Base-by-base conservation (phyloP, 2,113 vertebrate genomes). In the Daboia siamensis region DNA sequence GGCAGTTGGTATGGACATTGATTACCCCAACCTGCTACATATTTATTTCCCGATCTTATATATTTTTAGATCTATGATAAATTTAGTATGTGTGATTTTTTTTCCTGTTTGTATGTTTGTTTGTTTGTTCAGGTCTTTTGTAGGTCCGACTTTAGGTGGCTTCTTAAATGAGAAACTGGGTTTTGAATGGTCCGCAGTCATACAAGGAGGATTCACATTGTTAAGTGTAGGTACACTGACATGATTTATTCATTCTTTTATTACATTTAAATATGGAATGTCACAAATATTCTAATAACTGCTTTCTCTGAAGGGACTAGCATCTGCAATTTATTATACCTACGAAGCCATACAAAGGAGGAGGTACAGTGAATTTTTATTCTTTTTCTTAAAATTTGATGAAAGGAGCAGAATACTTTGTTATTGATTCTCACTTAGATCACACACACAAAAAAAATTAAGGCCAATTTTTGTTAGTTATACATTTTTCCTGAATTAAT, bases 161-260 rank as follows among this genome's bases (percentile, higher is more conserved):
- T 97, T 98, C 93, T 95, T 99, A 54, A 98, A 98, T 91, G 98
- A 99, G 64, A 97, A 97, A 46, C 96, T 99, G 64, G 96, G 96
- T 94, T 99, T 99, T 94, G 97, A 99, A 92, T 99, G 98, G 98
- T 98, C 98, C 0, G 98, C 99, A 44, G 94, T 96, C 39, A 56
- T 98, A 21, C 98, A 99, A 95, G 99, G 98, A 93, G 97, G 95
- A 8, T 96, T 98, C 96, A 93, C 97, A 1, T 95, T 99, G 87
- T 55, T 98, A 88, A 97, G 96, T 94, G 99, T 99, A 97, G 98
- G 99, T 98, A 94, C 57, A 92, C 6, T 29, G 11, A 15, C 5
- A 0, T 61, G 57, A 92, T 94, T 61, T 90, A 55, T 29, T 61
- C 23, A 46, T 39, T 23, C 17, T 90, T 90, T 33, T 90, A 52